Conservation (phyloP, 2,888 invertebrate species). For the Lasioglossum pauxillum region DNA sequence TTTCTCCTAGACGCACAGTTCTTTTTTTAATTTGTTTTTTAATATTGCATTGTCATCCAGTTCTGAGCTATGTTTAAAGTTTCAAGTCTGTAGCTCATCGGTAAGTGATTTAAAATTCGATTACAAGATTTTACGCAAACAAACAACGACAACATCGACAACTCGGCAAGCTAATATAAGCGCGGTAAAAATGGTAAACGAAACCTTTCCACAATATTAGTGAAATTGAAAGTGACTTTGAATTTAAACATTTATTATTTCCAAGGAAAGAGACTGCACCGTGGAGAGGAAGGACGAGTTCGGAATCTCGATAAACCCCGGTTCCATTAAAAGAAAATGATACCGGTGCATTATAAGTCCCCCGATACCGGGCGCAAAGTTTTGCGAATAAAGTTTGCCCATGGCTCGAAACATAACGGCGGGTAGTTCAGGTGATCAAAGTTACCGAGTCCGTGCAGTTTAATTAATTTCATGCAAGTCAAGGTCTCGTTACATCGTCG, state of each 20-base stretch:
- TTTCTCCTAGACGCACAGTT: too few relatives aligned
- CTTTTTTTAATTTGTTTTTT: too few relatives aligned
- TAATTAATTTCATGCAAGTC: conserved; percentile 12
- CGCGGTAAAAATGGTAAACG: too few relatives aligned
- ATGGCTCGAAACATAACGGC: background rate
- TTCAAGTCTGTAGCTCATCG: too few relatives aligned
- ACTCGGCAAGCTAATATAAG: too few relatives aligned
- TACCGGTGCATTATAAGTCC: background rate
- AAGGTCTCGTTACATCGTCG: conserved; percentile 11
- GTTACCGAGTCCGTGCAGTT: background rate
- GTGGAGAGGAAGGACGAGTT: background rate
- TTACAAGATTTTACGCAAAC: too few relatives aligned
- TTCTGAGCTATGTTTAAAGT: too few relatives aligned
- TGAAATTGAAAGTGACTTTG: background rate
- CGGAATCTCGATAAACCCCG: background rate
- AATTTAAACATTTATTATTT: background rate
- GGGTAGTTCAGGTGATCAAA: background rate
- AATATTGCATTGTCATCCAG: too few relatives aligned
- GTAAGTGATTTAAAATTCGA: too few relatives aligned
- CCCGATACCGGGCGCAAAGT: background rate
- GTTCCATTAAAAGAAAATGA: background rate
- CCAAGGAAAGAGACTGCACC: background rate
- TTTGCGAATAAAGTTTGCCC: background rate
- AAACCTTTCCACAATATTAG: too few relatives aligned
- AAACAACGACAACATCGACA: too few relatives aligned